Evolutionary conservation across 2,888 invertebrate species (phyloP), one percentile per base, ranked within the genome.

Genomic region (Ormyrus rosae): DNA sequence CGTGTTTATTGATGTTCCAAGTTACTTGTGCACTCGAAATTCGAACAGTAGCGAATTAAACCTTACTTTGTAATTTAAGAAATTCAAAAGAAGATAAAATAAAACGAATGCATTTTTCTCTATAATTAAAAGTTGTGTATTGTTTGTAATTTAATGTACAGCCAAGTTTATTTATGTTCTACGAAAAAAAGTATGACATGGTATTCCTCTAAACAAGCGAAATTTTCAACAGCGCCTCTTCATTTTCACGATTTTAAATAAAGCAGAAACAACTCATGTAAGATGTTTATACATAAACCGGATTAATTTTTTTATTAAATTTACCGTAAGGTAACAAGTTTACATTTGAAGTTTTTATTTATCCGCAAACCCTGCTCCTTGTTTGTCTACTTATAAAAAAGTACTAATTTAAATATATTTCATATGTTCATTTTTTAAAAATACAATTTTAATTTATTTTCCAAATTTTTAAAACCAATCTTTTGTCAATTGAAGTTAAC

Each of bases 241-340:
- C 46, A 68, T 68, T 79, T 68, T 69, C 34, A 55, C 34, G 76
- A 50, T 70, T 67, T 68, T 65, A 72, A 76, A 55, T 9, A 71
- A 61, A 70, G 11, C 10, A 55, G 61, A 78, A 64, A 50, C 55
- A 63, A 69, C 61, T 79, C 48, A 76, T 80, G 71, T 81, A 68
- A 74, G 76, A 80, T 77, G 67, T 74, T 81, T 81, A 73, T 72
- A 68, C 48, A 72, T 74, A 77, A 80, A 80, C 51, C 34, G 45
- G 67, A 70, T 80, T 74, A 64, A 77, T 81, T 80, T 80, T 82
- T 77, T 74, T 69, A 82, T 82, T 80, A 82, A 82, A 80, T 77
- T 79, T 77, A 77, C 73, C 82, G 45, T 10, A 77, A 63, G 79
- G 79, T 82, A 78, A 75, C 56, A 72, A 78, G 63, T 78, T 81